A percentile compares a stretch with the other conserved stretches of the same genome.
Evolutionary conservation across 2,113 vertebrate species (phyloP).

Genomic region (Carollia perspicillata): DNA sequence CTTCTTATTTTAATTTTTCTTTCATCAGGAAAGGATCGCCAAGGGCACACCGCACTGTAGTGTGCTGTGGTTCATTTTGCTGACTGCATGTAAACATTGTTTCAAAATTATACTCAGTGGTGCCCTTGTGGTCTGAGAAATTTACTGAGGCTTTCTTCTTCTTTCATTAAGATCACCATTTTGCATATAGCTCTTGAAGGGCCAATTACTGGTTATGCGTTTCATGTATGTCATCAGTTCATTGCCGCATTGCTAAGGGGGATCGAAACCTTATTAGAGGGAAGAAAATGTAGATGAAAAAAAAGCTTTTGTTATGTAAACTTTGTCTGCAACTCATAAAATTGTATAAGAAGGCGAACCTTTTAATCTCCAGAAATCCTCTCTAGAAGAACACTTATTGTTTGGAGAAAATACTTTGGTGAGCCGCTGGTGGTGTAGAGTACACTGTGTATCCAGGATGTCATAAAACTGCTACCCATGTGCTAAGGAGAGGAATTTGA

Average conservation of each 20-base stretch:
- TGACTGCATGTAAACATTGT: background rate
- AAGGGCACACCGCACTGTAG: background rate
- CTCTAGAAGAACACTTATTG: background rate
- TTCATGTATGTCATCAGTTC: background rate
- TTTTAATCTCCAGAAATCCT: background rate
- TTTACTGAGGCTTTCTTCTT: background rate
- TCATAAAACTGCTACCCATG: background rate
- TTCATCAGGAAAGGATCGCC: background rate
- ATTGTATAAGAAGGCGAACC: background rate
- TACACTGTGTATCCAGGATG: background rate
- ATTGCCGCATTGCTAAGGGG: background rate
- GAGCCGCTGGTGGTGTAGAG: background rate
- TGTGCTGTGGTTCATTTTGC: background rate
- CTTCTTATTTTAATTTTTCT: constrained; percentile 44
- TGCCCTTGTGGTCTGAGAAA: background rate
- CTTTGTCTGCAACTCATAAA: background rate
- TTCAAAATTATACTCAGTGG: background rate
- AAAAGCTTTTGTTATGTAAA: background rate
- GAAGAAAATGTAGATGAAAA: background rate
- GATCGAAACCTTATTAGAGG: background rate
- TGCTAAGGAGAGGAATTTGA: background rate
- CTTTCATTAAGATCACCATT: constrained; percentile 22
- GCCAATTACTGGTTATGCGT: background rate
- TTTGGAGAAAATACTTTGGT: background rate
- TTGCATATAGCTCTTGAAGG: background rate